phyloP scores from a whole-genome alignment of 2,113 vertebrate species.

The Sapajus apella region DNA sequence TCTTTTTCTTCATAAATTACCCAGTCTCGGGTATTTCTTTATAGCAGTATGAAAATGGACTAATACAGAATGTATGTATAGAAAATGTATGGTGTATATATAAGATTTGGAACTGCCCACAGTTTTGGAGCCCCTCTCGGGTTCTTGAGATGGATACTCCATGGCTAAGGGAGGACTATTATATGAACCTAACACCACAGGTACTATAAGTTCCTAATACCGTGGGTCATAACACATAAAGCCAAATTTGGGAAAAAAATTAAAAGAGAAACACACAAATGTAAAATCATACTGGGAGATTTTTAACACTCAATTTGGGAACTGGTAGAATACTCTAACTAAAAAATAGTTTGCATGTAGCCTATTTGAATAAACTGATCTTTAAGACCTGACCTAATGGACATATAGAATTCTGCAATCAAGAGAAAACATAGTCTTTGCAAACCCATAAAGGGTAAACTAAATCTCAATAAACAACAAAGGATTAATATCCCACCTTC shows the following conservation, averaged over 20 bases:
- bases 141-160: not conserved
- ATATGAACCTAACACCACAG: fast-evolving
- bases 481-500: not conserved
- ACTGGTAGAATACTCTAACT: not conserved
- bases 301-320: not conserved
- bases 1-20: no score
- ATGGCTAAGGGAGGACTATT: not conserved
- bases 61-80: not conserved
- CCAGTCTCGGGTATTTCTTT: no score
- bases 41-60: no score
- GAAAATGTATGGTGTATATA: not conserved
- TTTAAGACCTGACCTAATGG: not conserved
- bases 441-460: not conserved
- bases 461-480: not conserved
- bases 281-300: not conserved
- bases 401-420: fast-evolving
- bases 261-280: not conserved
- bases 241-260: not conserved
- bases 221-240: fast-evolving
- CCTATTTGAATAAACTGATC: not conserved
- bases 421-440: not conserved
- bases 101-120: not conserved
- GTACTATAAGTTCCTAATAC: no score
- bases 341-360: not conserved
- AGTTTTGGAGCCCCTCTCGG: not conserved